Percentiles rank a stretch among this genome's conserved stretches.
These are phyloP conservation scores for Furnarius figulus DNA, from an alignment of 2,113 vertebrate species.

Conservation along the genomic window DNA sequence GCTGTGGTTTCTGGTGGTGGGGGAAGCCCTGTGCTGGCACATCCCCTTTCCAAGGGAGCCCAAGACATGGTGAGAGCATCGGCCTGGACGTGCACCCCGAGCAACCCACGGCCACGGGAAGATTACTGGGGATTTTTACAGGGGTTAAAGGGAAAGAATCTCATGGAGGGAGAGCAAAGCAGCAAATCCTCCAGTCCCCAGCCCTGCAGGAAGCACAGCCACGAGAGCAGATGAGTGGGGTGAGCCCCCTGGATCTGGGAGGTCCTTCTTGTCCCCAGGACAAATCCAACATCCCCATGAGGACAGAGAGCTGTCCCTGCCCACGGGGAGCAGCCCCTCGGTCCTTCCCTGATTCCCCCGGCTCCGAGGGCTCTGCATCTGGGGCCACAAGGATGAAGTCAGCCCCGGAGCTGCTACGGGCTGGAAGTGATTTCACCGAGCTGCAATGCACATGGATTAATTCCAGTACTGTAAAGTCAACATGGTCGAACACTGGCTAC, in stretches of 20 bases:
- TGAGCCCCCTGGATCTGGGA: background rate
- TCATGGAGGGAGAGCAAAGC: background rate
- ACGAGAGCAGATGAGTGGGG: background rate
- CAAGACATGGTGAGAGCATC: rapidly evolving
- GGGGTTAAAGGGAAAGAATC: background rate
- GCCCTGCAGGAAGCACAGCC: background rate
- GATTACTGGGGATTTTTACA: background rate
- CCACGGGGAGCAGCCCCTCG: background rate
- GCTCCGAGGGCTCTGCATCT: conserved; percentile 57
- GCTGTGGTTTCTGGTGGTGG: background rate
- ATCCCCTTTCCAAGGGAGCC: background rate
- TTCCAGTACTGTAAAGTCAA: conserved; percentile 87
- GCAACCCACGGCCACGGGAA: rapidly evolving
- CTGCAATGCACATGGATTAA: conserved; percentile 84
- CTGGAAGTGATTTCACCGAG: conserved; percentile 89
- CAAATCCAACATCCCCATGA: background rate
- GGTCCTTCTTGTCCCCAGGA: background rate
- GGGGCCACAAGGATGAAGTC: conserved; percentile 73
- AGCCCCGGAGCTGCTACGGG: conserved; percentile 67
- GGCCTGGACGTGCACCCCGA: background rate
- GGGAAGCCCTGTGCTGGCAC: background rate
- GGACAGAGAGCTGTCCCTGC: background rate
- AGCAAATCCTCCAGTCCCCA: background rate
- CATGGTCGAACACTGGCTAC: conserved; percentile 77
- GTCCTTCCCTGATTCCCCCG: background rate